Evolutionary conservation across 1,140 invertebrate species (phyloP), one percentile per base, ranked within the genome.

Genomic region (Drosophila triauraria): DNA sequence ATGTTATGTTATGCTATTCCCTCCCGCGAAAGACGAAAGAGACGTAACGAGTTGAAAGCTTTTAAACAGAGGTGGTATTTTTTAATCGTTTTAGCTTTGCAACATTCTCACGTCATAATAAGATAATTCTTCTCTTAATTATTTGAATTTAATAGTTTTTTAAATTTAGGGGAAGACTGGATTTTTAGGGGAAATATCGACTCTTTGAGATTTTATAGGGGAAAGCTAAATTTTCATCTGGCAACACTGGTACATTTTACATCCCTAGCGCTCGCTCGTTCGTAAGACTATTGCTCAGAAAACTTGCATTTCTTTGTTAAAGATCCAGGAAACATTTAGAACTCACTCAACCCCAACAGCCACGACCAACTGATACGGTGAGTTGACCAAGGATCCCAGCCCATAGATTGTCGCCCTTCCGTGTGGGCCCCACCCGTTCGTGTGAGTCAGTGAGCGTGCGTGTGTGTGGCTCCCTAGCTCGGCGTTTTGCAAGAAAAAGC

Each of bases 381-480:
- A 74, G 70, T 74, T 42, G 69, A 25, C n/a, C 7, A 15, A 5
- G 43, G 27, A 32, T 44, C 50, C 25, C 15, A 32, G n/a, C 43
- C 25, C 12, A 40, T 30, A 23, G 32, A 27, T 56, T 17, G 42
- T 30, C 47, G 17, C 32, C 32, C 48, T 25, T 46, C 42, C 43
- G 48, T 65, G 50, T n/a, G 32, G 50, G 56, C 48, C 7, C 20
- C 42, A 44, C 32, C 40, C 51, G 35, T 82, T n/a, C n/a, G 47
- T 63, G 75, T 78, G 78, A 35, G 42, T 56, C 62, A 64, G 30
- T 54, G 25, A 25, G 40, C 53, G 57, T 54, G 59, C 51, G 57
- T 56, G 32, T 30, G 72, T 77, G 74, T 46, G 63, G 61, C 75
- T 80, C 51, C n/a, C n/a, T 77, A 76, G 42, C 63, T 70, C 48